Evolutionary conservation across 1,140 invertebrate species (phyloP).

Genomic region (Agrypnia vestita): DNA sequence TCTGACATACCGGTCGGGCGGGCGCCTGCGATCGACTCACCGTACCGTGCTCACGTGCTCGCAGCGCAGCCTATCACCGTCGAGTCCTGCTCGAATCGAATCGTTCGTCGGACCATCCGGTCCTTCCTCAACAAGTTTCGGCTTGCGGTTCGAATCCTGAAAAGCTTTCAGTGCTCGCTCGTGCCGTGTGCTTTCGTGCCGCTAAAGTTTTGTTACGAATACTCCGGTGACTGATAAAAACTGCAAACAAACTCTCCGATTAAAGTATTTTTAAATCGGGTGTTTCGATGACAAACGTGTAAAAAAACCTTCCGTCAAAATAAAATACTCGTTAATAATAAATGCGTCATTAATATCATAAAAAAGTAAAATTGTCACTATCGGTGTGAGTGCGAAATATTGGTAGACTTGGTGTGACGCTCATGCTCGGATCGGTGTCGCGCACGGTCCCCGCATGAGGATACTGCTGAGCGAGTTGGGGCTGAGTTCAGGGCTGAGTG

Average conservation of each 20-base stretch:
- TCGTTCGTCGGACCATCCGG: neutral
- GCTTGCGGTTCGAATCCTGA: neutral
- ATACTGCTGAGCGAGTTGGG: slow-evolving; percentile 73
- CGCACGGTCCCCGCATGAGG: slow-evolving; percentile 71
- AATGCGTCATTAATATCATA: too few relatives aligned
- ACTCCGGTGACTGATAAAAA: slow-evolving; percentile 21
- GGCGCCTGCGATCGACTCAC: slow-evolving; percentile 56
- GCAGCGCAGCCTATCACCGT: neutral
- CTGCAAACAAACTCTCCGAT: neutral
- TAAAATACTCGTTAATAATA: too few relatives aligned
- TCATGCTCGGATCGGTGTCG: slow-evolving; percentile 63
- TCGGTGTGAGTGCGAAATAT: too few relatives aligned
- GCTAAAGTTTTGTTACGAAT: slow-evolving; percentile 8
- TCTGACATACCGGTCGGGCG: slow-evolving; percentile 67
- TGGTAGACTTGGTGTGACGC: neutral
- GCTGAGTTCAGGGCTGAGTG: slow-evolving; percentile 71
- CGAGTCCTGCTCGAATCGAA: too few relatives aligned
- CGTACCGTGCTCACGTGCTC: slow-evolving; percentile 41
- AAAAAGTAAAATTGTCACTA: too few relatives aligned
- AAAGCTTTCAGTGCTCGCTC: slow-evolving; percentile 40
- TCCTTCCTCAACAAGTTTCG: slow-evolving; percentile 48
- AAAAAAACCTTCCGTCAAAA: neutral
- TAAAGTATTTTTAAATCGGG: neutral
- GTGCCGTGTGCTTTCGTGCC: slow-evolving; percentile 36
- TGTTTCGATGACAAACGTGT: neutral